Evolutionary conservation across 1,140 invertebrate genomes (phyloP).

Genomic region (Maniola jurtina): DNA sequence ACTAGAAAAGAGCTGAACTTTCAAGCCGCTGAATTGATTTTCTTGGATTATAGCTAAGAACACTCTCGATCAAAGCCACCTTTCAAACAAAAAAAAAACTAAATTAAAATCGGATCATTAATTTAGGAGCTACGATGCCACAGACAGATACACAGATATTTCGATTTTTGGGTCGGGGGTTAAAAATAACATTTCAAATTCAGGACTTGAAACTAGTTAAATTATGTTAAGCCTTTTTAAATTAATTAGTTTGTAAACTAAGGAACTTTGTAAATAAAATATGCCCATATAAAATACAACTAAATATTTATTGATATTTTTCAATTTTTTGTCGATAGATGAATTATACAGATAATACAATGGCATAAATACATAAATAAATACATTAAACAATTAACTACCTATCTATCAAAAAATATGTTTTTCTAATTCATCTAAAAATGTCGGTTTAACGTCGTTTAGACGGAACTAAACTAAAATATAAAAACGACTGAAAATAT

Average conservation of each 20-base stretch:
- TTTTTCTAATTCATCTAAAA: background rate
- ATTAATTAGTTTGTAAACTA: background rate
- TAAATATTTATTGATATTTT: slow-evolving; percentile 19
- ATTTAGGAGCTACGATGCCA: no score
- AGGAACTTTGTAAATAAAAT: background rate
- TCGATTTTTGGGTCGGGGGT: no score
- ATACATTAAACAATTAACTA: slow-evolving; percentile 23
- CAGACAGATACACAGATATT: no score
- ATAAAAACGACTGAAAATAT: background rate
- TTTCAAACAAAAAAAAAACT: no score
- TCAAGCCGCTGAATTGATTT: no score
- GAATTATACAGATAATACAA: slow-evolving; percentile 12
- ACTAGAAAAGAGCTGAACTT: no score
- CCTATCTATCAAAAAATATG: background rate
- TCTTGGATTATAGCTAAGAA: no score
- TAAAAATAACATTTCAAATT: no score
- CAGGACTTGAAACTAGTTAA: no score
- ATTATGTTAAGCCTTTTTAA: no score
- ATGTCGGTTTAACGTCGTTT: background rate
- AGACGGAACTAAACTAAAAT: slow-evolving; percentile 3
- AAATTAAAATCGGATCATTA: no score
- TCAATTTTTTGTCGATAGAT: slow-evolving; percentile 16
- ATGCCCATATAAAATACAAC: slow-evolving; percentile 7
- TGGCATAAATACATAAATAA: slow-evolving; percentile 22
- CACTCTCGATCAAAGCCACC: no score